These are phyloP conservation scores for Thripadectes ignobilis DNA, from an alignment of 2,797 vertebrate genomes.

Conservation along the genomic window DNA sequence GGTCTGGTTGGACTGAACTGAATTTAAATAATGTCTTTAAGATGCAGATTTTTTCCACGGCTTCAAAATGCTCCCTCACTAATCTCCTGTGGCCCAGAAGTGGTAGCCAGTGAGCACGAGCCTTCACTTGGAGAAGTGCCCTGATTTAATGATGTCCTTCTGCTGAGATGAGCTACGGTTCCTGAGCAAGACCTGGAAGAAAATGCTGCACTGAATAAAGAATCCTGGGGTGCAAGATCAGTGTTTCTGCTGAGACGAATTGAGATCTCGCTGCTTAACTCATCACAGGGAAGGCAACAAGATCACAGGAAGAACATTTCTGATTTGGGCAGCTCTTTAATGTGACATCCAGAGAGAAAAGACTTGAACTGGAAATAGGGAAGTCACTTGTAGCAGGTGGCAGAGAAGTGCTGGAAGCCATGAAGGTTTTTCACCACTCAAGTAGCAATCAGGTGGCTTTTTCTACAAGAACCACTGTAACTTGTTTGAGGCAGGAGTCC, in stretches of 20 bases:
- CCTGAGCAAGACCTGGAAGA: neutral
- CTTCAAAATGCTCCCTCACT: neutral
- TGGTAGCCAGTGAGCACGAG: neutral
- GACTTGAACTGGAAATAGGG: neutral
- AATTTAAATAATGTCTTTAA: slow-evolving; percentile 66
- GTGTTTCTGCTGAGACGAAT: neutral
- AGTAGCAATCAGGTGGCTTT: neutral
- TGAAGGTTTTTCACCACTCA: neutral
- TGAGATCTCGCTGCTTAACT: neutral
- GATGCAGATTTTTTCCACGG: neutral
- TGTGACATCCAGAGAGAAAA: neutral
- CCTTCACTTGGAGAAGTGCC: neutral
- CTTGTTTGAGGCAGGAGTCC: neutral
- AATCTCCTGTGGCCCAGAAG: neutral
- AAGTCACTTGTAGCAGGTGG: neutral
- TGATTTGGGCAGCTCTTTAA: neutral
- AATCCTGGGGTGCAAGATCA: neutral
- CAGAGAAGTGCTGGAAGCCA: neutral
- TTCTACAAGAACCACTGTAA: neutral
- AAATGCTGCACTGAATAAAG: neutral
- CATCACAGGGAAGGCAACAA: neutral
- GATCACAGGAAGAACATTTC: neutral
- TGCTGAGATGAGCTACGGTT: neutral
- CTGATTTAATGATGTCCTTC: slow-evolving; percentile 7
- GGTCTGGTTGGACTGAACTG: slow-evolving; percentile 37